phyloP scores from a whole-genome alignment of 2,888 invertebrate species.

The Cenopis cana region DNA sequence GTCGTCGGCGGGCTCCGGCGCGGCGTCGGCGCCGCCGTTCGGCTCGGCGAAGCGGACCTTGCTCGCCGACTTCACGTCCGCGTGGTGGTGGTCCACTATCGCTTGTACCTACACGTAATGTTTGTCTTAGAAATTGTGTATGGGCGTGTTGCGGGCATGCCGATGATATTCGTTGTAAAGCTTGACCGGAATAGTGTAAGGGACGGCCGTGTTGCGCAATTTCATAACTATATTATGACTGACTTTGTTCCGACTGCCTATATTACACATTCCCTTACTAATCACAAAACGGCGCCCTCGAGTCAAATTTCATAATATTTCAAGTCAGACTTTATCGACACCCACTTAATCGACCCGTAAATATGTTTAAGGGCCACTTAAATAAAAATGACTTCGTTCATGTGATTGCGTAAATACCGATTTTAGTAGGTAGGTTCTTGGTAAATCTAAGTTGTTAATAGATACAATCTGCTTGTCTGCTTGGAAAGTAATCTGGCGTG shows the following conservation, averaged over 20 bases:
- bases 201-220: too few relatives aligned
- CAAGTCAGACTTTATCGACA: too few relatives aligned
- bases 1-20: slow-evolving; percentile 67
- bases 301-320: too few relatives aligned
- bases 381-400: neutral
- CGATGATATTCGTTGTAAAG: neutral
- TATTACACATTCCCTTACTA: too few relatives aligned
- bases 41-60: slow-evolving; percentile 96
- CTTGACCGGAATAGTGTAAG: too few relatives aligned
- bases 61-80: slow-evolving; percentile 90
- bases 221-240: too few relatives aligned
- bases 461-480: too few relatives aligned
- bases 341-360: neutral
- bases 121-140: neutral
- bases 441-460: too few relatives aligned
- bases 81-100: slow-evolving; percentile 96
- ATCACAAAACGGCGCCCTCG: too few relatives aligned
- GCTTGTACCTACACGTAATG: slow-evolving; percentile 91
- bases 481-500: neutral
- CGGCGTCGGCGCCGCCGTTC: slow-evolving; percentile 63
- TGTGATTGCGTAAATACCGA: neutral
- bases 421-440: neutral
- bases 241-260: too few relatives aligned
- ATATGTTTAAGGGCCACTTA: neutral
- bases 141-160: slow-evolving; percentile 7